Percentiles rank a stretch among this genome's conserved stretches.
phyloP scores from a whole-genome alignment of 2,888 invertebrate genomes.

The Cheilosia scutellata region DNA sequence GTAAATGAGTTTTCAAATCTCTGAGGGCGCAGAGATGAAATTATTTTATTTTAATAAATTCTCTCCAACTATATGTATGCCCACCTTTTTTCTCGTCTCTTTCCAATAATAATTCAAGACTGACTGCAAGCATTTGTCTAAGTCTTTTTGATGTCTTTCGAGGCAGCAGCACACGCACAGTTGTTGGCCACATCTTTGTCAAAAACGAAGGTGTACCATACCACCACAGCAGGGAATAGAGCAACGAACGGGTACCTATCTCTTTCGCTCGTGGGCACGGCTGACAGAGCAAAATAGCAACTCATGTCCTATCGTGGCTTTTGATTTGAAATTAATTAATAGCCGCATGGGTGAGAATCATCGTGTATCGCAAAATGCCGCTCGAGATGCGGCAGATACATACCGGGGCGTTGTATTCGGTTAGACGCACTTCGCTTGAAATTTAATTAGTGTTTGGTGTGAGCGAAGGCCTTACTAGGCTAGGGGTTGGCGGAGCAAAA shows the following conservation, averaged over 20 bases:
- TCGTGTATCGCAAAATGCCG: constrained; percentile 62
- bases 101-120: constrained; percentile 54
- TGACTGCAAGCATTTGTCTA: constrained; percentile 56
- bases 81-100: constrained; percentile 26
- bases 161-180: constrained; percentile 24
- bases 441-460: constrained; percentile 65
- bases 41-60: constrained; percentile 62
- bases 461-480: constrained; percentile 1
- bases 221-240: neutral
- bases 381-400: constrained; percentile 49
- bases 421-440: constrained; percentile 56
- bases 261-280: constrained; percentile 16
- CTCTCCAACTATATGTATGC: neutral
- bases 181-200: constrained; percentile 59
- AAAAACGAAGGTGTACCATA: constrained; percentile 1
- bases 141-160: constrained; percentile 43
- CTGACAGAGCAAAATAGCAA: constrained; percentile 63
- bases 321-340: constrained; percentile 76
- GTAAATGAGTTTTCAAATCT: constrained; percentile 27
- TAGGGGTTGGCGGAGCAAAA: neutral
- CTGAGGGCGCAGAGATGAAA: constrained; percentile 34
- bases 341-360: constrained; percentile 72
- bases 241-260: neutral
- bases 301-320: constrained; percentile 64
- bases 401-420: constrained; percentile 22